Conservation (phyloP, 2,797 vertebrate genomes). For the Vultur gryphus region DNA sequence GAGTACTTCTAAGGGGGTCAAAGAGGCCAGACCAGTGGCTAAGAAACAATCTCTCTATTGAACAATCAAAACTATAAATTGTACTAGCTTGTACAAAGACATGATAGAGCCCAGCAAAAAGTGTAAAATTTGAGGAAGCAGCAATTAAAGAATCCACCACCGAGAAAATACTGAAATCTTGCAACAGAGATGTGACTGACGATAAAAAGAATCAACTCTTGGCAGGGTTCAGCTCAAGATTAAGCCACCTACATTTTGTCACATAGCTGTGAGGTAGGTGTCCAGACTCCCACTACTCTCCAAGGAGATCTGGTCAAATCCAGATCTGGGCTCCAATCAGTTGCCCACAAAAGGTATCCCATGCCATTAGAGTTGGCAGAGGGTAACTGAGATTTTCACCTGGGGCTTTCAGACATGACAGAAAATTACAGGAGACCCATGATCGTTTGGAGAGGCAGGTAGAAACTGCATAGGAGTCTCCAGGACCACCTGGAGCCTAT, state of each 20-base stretch:
- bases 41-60: background rate
- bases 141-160: background rate
- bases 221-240: background rate
- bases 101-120: background rate
- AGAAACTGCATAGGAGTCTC: background rate
- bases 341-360: background rate
- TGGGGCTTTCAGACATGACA: background rate
- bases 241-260: background rate
- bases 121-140: background rate
- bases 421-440: background rate
- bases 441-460: background rate
- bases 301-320: background rate
- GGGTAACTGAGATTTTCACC: background rate
- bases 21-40: background rate
- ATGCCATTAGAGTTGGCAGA: background rate
- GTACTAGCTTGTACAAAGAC: background rate
- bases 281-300: background rate
- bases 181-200: background rate
- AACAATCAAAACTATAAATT: background rate
- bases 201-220: background rate
- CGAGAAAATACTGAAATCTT: background rate
- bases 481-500: background rate
- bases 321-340: background rate
- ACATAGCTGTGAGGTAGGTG: rapidly evolving
- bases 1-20: background rate